Evolutionary conservation across 2,888 invertebrate species (phyloP), one percentile per base, ranked within the genome.

Genomic region (Cheilosia soror): DNA sequence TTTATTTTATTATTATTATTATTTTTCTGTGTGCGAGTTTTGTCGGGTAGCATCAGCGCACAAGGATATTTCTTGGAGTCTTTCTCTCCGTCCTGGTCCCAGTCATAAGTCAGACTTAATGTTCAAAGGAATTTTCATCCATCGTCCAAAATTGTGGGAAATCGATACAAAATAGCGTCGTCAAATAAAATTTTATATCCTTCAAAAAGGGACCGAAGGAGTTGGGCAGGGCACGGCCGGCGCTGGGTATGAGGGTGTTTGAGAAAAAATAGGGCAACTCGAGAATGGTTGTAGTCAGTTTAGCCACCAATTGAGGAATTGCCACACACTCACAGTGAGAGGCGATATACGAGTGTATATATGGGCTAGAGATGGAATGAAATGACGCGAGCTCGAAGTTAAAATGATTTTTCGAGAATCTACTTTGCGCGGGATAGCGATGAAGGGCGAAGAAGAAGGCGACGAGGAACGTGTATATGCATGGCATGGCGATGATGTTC

Each of bases 101-200:
- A 65, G 87, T 88, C 89, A 88, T 89, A 89, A 89, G 87, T 89
- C 88, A 89, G 89, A 84, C 88, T 89, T 89, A 89, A 88, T 88
- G 89, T 88, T 87, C 80, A 69, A 85, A 87, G 83, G 88, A 87
- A 87, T 86, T 87, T 87, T 82, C 80, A 87, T 80, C 80, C 87
- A 88, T 87, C 87, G 88, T 88, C 87, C 76, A 87, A 87, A 89
- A 87, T 89, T 89, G 89, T 89, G 88, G 87, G 88, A 89, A 89
- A 89, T 89, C 89, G 89, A 89, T 89, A 89, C 88, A 88, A 89
- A 89, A 89, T 89, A 88, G 88, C 89, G 88, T 89, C 89, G 88
- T 89, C 89, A 89, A 89, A 89, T 89, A 89, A 89, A 89, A 89
- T 89, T 88, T 89, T 88, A 89, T 88, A 88, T 87, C 85, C 84